These are phyloP conservation scores for Meta bourneti DNA, from an alignment of 2,888 invertebrate species.

Conservation along the genomic window DNA sequence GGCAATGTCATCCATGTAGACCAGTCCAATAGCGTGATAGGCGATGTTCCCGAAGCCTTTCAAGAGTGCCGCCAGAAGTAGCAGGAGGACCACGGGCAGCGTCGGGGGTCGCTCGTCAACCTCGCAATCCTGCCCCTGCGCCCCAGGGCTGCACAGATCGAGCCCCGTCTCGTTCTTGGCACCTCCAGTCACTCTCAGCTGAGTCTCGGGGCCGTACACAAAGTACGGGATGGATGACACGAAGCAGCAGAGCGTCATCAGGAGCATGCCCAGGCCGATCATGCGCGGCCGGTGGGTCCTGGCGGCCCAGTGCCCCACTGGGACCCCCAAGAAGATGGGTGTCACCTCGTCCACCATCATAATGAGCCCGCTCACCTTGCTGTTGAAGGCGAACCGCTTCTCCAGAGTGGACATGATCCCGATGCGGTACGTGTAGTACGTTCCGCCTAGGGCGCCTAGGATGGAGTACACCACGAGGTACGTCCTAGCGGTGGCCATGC, in stretches of 20 bases:
- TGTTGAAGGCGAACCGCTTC: constrained; percentile 77
- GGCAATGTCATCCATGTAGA: constrained; percentile 87
- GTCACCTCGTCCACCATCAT: constrained; percentile 75
- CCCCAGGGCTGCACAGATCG: neutral
- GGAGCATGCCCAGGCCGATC: constrained; percentile 67
- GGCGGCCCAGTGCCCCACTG: constrained; percentile 77
- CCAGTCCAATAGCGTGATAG: constrained; percentile 86
- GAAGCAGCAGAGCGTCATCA: constrained; percentile 67
- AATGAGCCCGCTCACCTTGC: constrained; percentile 76
- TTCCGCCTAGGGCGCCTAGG: constrained; percentile 76
- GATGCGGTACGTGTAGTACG: constrained; percentile 75
- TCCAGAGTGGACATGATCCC: constrained; percentile 76
- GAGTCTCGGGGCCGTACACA: constrained; percentile 73
- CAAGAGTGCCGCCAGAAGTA: constrained; percentile 86
- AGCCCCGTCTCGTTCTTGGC: neutral
- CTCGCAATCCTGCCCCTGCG: constrained; percentile 2
- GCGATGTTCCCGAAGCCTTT: constrained; percentile 86
- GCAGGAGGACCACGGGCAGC: constrained; percentile 84
- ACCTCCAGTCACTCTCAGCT: no score
- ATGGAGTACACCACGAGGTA: constrained; percentile 71
- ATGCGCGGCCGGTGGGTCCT: constrained; percentile 71
- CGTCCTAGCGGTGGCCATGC: constrained; percentile 71
- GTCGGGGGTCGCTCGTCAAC: constrained; percentile 19
- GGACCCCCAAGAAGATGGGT: constrained; percentile 53
- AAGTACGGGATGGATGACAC: constrained; percentile 74